These are phyloP conservation scores for Congeria kusceri DNA, from an alignment of 2,888 invertebrate genomes.

Conservation along the genomic window DNA sequence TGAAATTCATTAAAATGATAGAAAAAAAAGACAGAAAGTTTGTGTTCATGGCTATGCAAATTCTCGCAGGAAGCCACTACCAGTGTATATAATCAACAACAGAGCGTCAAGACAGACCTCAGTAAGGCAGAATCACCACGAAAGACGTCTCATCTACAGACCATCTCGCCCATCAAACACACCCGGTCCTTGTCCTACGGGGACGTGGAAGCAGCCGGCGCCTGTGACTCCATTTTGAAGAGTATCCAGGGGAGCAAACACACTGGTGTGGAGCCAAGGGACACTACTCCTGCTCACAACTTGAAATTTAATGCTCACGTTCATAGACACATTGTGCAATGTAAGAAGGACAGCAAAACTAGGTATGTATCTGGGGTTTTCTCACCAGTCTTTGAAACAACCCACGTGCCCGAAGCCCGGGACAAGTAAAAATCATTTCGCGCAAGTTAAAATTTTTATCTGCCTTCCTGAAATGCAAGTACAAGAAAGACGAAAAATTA, in stretches of 20 bases:
- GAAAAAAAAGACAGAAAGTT: too few relatives aligned
- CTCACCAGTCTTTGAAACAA: too few relatives aligned
- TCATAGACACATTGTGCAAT: slow-evolving; percentile 26
- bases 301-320: slow-evolving; percentile 48
- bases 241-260: slow-evolving; percentile 58
- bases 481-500: too few relatives aligned
- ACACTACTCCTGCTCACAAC: neutral
- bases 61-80: too few relatives aligned
- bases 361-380: neutral
- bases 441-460: too few relatives aligned
- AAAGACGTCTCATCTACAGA: slow-evolving; percentile 26
- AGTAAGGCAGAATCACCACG: neutral
- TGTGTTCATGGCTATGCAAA: too few relatives aligned
- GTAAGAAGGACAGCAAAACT: neutral
- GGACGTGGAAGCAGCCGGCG: neutral
- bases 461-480: too few relatives aligned
- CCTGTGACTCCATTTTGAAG: slow-evolving; percentile 66
- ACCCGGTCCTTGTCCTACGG: neutral
- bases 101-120: neutral
- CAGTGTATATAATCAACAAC: too few relatives aligned
- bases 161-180: slow-evolving; percentile 17
- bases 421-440: too few relatives aligned
- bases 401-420: too few relatives aligned
- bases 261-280: neutral
- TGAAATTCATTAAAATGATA: too few relatives aligned